These are phyloP conservation scores for Seriola aureovittata DNA, from an alignment of 2,113 vertebrate genomes.

Conservation along the genomic window DNA sequence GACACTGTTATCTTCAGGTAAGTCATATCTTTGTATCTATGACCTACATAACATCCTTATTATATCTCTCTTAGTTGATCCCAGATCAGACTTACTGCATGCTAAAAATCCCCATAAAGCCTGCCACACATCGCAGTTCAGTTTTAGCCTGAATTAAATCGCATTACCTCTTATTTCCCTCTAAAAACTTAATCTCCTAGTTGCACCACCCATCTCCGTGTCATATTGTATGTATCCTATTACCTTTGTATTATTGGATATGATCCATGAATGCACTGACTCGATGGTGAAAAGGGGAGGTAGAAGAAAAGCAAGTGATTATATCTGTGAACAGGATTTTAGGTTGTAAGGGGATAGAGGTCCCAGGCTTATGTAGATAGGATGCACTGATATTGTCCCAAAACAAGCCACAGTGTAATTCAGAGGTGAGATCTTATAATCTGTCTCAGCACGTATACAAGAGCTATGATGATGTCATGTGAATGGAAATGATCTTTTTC, in stretches of 20 bases:
- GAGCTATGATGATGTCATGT: background rate
- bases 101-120: constrained; percentile 47
- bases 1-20: constrained; percentile 60
- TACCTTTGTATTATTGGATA: constrained; percentile 24
- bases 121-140: background rate
- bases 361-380: constrained; percentile 40
- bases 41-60: constrained; percentile 19
- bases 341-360: constrained; percentile 28
- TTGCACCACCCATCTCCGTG: background rate
- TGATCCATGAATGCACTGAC: constrained; percentile 32
- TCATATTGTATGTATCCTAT: constrained; percentile 21
- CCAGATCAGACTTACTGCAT: constrained; percentile 40
- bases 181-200: constrained; percentile 29
- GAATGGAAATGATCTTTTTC: background rate
- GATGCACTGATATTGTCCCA: constrained; percentile 40
- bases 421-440: constrained; percentile 7
- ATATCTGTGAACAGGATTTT: constrained; percentile 36
- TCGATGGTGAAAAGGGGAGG: background rate
- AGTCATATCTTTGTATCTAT: constrained; percentile 42
- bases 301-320: constrained; percentile 27
- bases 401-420: constrained; percentile 12
- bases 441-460: background rate
- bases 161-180: constrained; percentile 32
- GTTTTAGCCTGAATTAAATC: constrained; percentile 46
- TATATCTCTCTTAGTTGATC: constrained; percentile 34